Base-by-base conservation (phyloP, 1,140 invertebrate species). In the Aphelenchoides avenae region DNA sequence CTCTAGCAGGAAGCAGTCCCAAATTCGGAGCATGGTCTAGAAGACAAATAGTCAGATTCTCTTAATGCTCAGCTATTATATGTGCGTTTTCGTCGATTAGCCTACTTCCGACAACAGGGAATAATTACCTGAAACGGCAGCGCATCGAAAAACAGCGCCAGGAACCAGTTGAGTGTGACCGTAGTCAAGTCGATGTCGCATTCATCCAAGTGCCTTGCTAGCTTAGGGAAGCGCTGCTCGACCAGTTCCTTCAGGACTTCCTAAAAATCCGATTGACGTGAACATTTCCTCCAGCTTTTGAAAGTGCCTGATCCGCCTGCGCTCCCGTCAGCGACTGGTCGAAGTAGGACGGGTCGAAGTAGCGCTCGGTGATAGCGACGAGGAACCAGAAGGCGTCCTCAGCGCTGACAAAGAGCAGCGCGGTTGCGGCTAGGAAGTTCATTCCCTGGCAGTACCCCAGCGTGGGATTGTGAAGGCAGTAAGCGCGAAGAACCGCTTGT, bases 1-100 rank as follows among this genome's bases (percentile, higher is more conserved):
- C 80, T 94, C 91, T 64, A 88, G 87, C 78, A 95, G 91, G 37
- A 95, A 80, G 70, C 89, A 91, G 78, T 96, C 91, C 91, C 91
- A 82, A 5, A 82, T 78, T 29, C 81, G 56, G 9, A 82, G 63
- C 46, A 83, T 69, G 3, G 81, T 82, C 81, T 82, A 73, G 52
- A 72, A 74, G 47, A 13, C 29, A 34, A 46, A 13, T 34, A 46
- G n/a, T 42, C 24, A 3, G n/a, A n/a, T n/a, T n/a, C n/a, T n/a
- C n/a, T n/a, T n/a, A n/a, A n/a, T n/a, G n/a, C n/a, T n/a, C n/a
- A n/a, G n/a, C n/a, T n/a, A n/a, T n/a, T n/a, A n/a, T 47, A 47
- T 15, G 30, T 9, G 64, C 63, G 11, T 51, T 61, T 6, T 78
- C 78, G 75, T 76, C 70, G 66, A 71, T 79, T 36, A 68, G 54